These are phyloP conservation scores for Drosophila sordidula DNA, from an alignment of 2,888 invertebrate genomes.

Conservation along the genomic window DNA sequence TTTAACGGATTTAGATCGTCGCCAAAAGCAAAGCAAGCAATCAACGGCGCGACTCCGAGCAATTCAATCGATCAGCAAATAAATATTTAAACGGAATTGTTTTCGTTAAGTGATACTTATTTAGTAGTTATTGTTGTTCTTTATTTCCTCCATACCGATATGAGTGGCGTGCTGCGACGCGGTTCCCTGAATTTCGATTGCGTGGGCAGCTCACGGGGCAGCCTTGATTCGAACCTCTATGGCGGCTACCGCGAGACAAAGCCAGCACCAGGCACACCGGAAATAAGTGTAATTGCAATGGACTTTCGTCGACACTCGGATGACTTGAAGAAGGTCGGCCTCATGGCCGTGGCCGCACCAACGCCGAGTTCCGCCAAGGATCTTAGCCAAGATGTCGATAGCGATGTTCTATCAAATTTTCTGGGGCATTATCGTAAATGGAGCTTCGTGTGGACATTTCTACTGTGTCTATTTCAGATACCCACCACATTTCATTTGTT, in stretches of 20 bases:
- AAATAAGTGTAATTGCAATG: constrained; percentile 83
- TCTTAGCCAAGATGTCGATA: constrained; percentile 82
- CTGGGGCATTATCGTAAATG: constrained; percentile 88
- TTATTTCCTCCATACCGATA: constrained; percentile 39
- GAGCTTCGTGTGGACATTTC: constrained; percentile 87
- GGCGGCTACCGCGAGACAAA: constrained; percentile 79
- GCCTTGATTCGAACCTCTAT: constrained; percentile 76
- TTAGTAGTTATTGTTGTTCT: neutral
- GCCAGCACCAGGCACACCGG: constrained; percentile 78
- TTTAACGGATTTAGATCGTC: constrained; percentile 81
- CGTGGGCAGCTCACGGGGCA: constrained; percentile 69
- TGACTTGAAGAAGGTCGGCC: constrained; percentile 78
- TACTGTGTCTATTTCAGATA: constrained; percentile 87
- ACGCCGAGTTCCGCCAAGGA: constrained; percentile 37
- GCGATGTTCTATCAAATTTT: constrained; percentile 86
- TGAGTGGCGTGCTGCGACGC: constrained; percentile 83
- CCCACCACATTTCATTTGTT: constrained; percentile 89
- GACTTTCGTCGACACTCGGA: constrained; percentile 83
- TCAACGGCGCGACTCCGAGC: constrained; percentile 49
- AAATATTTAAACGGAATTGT: constrained; percentile 23
- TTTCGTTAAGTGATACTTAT: constrained; percentile 25
- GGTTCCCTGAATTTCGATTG: constrained; percentile 82
- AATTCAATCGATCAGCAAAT: constrained; percentile 50
- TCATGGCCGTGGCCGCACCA: constrained; percentile 12
- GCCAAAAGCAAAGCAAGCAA: constrained; percentile 60